phyloP scores from a whole-genome alignment of 2,797 vertebrate genomes.

The Eleutherodactylus coqui region DNA sequence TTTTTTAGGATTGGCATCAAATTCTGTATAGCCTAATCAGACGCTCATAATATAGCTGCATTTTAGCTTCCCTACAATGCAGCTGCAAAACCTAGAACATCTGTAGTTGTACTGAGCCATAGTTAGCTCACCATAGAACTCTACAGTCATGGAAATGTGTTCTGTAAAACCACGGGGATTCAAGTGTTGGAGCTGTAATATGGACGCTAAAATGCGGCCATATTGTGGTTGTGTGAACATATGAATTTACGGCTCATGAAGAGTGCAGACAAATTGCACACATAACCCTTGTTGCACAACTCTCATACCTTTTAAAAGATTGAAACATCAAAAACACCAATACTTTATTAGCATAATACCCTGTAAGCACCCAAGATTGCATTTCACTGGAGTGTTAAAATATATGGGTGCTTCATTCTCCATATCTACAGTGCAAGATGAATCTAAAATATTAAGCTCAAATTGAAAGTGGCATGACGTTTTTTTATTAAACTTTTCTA shows the following conservation, averaged over 20 bases:
- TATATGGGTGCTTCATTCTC: neutral
- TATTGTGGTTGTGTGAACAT: neutral
- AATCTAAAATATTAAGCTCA: neutral
- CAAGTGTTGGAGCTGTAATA: neutral
- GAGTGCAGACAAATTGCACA: neutral
- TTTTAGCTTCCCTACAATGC: neutral
- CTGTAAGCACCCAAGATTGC: neutral
- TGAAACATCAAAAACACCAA: neutral
- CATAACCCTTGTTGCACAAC: neutral
- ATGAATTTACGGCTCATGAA: neutral
- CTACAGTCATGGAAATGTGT: neutral
- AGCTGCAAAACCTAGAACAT: neutral
- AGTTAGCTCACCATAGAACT: neutral
- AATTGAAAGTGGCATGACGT: neutral
- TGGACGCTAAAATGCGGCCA: neutral
- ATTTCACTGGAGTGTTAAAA: neutral
- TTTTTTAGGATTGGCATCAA: neutral
- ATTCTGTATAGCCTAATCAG: neutral
- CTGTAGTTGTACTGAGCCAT: neutral
- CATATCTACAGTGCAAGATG: neutral
- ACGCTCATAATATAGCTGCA: neutral
- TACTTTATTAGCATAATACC: neutral
- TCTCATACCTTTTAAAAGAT: conserved; percentile 33
- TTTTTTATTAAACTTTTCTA: neutral
- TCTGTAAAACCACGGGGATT: neutral